Base-by-base conservation (phyloP, 1,140 invertebrate species). In the Lordiphosa stackelbergi region DNA sequence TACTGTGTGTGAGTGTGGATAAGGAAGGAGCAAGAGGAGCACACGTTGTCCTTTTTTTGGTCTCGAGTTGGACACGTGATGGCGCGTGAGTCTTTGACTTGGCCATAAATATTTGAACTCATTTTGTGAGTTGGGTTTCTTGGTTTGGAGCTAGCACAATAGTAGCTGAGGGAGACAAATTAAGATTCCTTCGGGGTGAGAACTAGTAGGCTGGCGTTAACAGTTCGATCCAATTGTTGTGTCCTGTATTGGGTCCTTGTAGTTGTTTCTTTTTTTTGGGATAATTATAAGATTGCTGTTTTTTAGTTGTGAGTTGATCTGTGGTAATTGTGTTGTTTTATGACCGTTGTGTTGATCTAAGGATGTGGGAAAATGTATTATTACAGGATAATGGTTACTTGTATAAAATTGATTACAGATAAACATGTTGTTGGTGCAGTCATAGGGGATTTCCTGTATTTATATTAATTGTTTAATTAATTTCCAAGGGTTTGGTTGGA, bases 201-300 rank as follows among this genome's bases (percentile, higher is more conserved):
- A 79, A 79, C 43, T 81, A 54, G 75, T 64, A 71, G 74, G 74
- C 71, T 79, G 74, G 74, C 70, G 71, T 79, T 74, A 81, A 81
- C 74, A 79, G 74, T 68, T 81, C 66, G 53, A 24, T 43, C 12
- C 43, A 35, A 61, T 69, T 47, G 40, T 54, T 42, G 35, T 16
- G 47, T 34, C 35, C 13, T 38, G 12, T 22, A 36, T 58, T 58
- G 47, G 28, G 31, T 24, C 37, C 57, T 57, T 42, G 42, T 37
- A 36, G 46, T 41, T 55, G 36, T 7, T 40, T 34, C 53, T 37
- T 31, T 28, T 59, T 38, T 66, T 42, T 24, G 45, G 16, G 45
- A 5, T 56, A 34, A 19, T 24, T 40, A 40, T 36, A 24, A 28
- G 48, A 40, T 40, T 51, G 36, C 12, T 12, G 22, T 51, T 36